phyloP scores from a whole-genome alignment of 2,888 invertebrate genomes.

The Busseola fusca region DNA sequence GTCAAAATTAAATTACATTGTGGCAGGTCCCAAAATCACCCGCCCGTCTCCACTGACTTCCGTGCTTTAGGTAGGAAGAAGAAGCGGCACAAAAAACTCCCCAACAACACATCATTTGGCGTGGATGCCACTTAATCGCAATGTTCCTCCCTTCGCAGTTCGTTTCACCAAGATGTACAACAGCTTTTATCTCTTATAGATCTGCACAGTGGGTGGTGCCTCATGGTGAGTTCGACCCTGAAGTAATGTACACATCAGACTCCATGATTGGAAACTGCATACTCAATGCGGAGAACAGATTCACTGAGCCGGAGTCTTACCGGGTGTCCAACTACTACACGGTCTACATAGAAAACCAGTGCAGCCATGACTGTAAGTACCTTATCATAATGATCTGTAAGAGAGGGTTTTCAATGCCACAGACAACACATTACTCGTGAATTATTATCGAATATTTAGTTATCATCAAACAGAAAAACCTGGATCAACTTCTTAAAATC shows the following conservation, averaged over 20 bases:
- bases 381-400: background rate
- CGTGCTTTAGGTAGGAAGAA: background rate
- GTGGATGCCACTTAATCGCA: background rate
- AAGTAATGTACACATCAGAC: slow-evolving; percentile 77
- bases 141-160: background rate
- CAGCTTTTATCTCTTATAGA: slow-evolving; percentile 59
- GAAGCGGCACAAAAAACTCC: background rate
- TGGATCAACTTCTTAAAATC: background rate
- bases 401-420: background rate
- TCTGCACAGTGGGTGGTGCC: slow-evolving; percentile 84
- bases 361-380: slow-evolving; percentile 90
- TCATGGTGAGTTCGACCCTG: slow-evolving; percentile 70
- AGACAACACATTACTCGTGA: background rate
- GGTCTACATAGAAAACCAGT: slow-evolving; percentile 95
- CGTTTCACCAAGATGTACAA: slow-evolving; percentile 5
- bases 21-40: background rate
- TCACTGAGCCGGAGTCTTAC: slow-evolving; percentile 93
- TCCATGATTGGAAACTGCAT: slow-evolving; percentile 90
- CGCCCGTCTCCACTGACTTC: background rate
- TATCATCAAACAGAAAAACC: background rate
- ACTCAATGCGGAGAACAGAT: slow-evolving; percentile 92
- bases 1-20: background rate
- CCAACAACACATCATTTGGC: background rate
- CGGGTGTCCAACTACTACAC: slow-evolving; percentile 92
- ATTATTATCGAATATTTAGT: background rate